Percentiles rank a stretch among this genome's conserved stretches.
These are phyloP conservation scores for Ephialtes manifestator DNA, from an alignment of 2,888 invertebrate genomes.

Conservation along the genomic window DNA sequence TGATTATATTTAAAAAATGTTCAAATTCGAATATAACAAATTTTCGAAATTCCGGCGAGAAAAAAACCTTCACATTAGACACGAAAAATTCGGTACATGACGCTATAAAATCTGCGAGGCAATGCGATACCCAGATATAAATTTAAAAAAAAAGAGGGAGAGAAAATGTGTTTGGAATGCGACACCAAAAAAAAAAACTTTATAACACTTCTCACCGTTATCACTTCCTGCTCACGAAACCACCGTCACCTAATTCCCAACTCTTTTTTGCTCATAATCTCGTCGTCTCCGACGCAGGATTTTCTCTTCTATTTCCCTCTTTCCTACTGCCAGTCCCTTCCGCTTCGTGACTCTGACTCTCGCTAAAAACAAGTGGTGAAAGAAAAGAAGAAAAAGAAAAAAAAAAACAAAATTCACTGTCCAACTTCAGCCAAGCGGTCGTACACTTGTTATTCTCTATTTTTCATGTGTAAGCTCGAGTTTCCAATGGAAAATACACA, in stretches of 20 bases:
- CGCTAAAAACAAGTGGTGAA: conserved; percentile 11
- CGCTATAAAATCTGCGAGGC: no score
- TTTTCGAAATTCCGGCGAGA: no score
- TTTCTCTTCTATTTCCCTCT: conserved; percentile 1
- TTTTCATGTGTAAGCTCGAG: conserved; percentile 35
- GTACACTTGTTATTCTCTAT: background rate
- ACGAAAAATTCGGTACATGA: no score
- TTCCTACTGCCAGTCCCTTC: conserved; percentile 18
- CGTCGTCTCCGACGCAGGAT: conserved; percentile 14
- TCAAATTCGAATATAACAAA: no score
- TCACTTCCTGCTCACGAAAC: conserved; percentile 38
- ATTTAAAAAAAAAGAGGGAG: no score
- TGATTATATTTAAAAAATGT: no score
- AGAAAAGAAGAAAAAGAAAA: background rate
- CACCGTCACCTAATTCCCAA: conserved; percentile 30
- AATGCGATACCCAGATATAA: no score
- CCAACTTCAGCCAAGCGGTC: conserved; percentile 20
- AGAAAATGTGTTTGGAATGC: no score
- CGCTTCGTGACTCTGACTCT: conserved; percentile 35
- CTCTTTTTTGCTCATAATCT: conserved; percentile 42
- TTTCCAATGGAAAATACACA: conserved; percentile 32
- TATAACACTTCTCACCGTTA: no score
- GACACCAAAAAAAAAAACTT: no score
- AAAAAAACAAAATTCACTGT: conserved; percentile 30
- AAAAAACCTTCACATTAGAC: no score